Evolutionary conservation across 2,888 invertebrate genomes (phyloP), one percentile per base, ranked within the genome.

Genomic region (Sussaba pulchella): DNA sequence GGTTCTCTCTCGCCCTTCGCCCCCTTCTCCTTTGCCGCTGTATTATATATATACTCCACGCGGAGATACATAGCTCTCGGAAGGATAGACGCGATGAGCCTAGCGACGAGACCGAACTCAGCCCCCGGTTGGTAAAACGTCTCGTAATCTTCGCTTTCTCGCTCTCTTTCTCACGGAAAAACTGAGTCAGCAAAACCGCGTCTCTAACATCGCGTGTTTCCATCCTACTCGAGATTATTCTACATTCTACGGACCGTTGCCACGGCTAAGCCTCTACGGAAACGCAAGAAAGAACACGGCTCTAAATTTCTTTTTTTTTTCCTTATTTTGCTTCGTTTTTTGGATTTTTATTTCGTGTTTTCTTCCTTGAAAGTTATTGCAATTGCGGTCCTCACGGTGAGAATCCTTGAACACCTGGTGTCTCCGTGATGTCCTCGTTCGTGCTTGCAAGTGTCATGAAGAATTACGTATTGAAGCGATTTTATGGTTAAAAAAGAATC

Each of bases 391-490:
- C 24, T 31, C 67, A 59, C 47, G 54, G 43, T 41, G 41, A 45
- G 52, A 76, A 52, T 64, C 47, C 63, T 67, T 47, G 9, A 41
- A 43, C 81, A 81, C 81, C 81, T 77, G 81, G 73, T 70, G 70
- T 64, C 54, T 64, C 39, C 59, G 63, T 12, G 19, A 24, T 14
- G 10, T 54, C 2, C 26, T n/a, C 1, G 17, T 69, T 75, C 72
- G 36, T 63, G 4, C 26, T 8, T 12, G 57, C 57, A 61, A 47
- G 45, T 66, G 31, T 67, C 71, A 72, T 39, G 77, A 70, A 59
- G 59, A 81, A 81, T 77, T 70, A 74, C 78, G 73, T 74, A 81
- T 81, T 78, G 74, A 81, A 81, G 69, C 70, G 70, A 70, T 73
- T 81, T 77, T 73, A 81, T 74, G 81, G 70, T 74, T 64, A 73